Evolutionary conservation across 1,140 invertebrate species (phyloP).

Genomic region (Chlorops oryzae): DNA sequence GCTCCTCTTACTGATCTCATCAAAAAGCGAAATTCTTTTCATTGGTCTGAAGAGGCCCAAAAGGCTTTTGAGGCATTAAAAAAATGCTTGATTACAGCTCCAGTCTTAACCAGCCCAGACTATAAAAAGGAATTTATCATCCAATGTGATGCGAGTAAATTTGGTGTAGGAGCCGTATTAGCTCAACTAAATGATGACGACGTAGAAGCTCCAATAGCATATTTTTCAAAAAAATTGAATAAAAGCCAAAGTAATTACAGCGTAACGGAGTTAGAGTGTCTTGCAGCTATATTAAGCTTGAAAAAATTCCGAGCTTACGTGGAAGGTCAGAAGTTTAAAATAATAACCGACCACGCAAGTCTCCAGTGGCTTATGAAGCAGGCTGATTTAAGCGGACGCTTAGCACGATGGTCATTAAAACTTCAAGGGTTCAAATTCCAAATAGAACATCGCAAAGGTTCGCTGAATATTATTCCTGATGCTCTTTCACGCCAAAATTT

Average conservation of each 20-base stretch:
- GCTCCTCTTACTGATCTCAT: constrained; percentile 24
- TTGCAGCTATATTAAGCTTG: constrained; percentile 46
- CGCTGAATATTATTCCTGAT: constrained; percentile 35
- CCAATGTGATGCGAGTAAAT: constrained; percentile 13
- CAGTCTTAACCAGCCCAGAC: constrained; percentile 23
- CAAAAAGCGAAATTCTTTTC: constrained; percentile 7
- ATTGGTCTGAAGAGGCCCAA: constrained; percentile 2
- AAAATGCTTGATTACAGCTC: constrained; percentile 12
- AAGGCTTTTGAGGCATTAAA: constrained; percentile 19
- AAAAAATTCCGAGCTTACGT: constrained; percentile 48
- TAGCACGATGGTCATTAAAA: constrained; percentile 35
- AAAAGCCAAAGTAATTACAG: constrained; percentile 16
- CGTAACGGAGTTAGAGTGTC: constrained; percentile 46
- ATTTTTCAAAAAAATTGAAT: constrained; percentile 15
- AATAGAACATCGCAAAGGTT: constrained; percentile 44
- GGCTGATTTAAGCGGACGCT: constrained; percentile 24
- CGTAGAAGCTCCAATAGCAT: constrained; percentile 15
- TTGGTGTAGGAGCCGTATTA: constrained; percentile 20
- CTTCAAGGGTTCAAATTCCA: constrained; percentile 25
- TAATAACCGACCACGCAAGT: constrained; percentile 35
- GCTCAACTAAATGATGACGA: constrained; percentile 33
- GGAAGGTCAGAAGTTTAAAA: constrained; percentile 37
- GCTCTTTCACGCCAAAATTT: constrained; percentile 24
- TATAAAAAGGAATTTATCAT: constrained; percentile 18
- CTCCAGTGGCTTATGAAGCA: constrained; percentile 26